A percentile compares a stretch with the other conserved stretches of the same genome.
These are phyloP conservation scores for Yponomeuta plumbellus DNA, from an alignment of 2,888 invertebrate species.

Conservation along the genomic window DNA sequence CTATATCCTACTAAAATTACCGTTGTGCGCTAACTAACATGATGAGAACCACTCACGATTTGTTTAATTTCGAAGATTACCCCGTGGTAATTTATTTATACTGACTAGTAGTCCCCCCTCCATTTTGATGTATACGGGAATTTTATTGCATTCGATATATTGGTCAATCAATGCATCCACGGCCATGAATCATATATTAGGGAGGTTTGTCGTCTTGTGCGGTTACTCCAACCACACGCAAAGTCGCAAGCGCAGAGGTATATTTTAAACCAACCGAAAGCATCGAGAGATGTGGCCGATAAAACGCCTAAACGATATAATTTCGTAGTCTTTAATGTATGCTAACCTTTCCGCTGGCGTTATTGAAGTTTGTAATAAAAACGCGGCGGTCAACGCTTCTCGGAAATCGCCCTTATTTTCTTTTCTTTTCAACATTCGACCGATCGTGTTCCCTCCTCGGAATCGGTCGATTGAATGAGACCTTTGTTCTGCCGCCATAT, in stretches of 20 bases:
- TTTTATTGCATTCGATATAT: no score
- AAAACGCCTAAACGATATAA: conserved; percentile 18
- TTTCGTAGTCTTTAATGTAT: conserved; percentile 10
- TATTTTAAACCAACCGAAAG: neutral
- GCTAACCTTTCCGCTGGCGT: conserved; percentile 57
- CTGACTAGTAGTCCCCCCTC: no score
- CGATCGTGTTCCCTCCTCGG: conserved; percentile 64
- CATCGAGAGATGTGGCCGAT: neutral
- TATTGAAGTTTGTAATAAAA: conserved; percentile 73
- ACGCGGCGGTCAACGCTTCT: conserved; percentile 69
- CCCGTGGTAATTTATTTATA: no score
- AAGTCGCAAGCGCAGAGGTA: neutral
- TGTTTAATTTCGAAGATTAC: no score
- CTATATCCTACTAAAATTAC: no score
- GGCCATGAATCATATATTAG: no score
- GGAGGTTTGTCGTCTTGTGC: neutral
- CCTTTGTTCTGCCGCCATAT: conserved; percentile 65
- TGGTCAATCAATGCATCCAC: no score
- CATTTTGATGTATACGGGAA: no score
- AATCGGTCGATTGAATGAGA: conserved; percentile 45
- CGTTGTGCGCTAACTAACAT: no score
- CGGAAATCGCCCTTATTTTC: conserved; percentile 61
- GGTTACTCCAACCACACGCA: neutral
- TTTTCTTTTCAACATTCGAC: conserved; percentile 59
- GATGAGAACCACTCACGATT: no score